Base-by-base conservation (phyloP, 2,888 invertebrate species). In the Oscheius sp. region DNA sequence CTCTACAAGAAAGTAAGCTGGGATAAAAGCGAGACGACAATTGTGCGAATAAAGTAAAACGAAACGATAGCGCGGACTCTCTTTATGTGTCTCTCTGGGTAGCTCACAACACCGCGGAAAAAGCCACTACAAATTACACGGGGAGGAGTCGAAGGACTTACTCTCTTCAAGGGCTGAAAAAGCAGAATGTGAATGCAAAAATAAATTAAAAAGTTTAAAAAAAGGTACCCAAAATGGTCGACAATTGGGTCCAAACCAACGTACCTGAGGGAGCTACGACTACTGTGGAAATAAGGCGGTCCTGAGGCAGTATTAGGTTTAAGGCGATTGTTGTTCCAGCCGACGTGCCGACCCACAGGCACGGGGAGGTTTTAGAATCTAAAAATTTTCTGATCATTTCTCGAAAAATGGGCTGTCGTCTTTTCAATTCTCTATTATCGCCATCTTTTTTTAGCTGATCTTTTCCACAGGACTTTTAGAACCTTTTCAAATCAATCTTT, bases 311-410 rank as follows among this genome's bases (percentile, higher is more conserved):
- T 87, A 91, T 92, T 87, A 97, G 91, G 88, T 93, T 91, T 88
- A 97, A 92, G 75, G 95, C 94, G 86, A 97, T 91, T 87, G 96
- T 93, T 71, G 96, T 95, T 84, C 98, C 98, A 84, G 94, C 91
- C 88, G 94, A 95, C 81, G 96, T 97, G 85, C 98, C 97, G 85
- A 97, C 92, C 97, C 97, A 98, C 79, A 98, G 90, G 83, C 95
- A 95, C 80, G 97, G 95, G 12, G 74, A 72, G 87, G 93, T 93
- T 90, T 82, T 81, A 12, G 79, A 37, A 31, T 77, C 84, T 84
- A 63, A 55, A 82, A 29, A 31, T n/a, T n/a, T n/a, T n/a, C n/a
- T n/a, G 20, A 31, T 23, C 20, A 20, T 6, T 15, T 29, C 31
- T 33, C 12, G 0, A 48, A 20, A 53, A 37, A 8, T n/a, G n/a